Conservation (phyloP, 2,797 vertebrate genomes). For the Denticeps clupeoides region DNA sequence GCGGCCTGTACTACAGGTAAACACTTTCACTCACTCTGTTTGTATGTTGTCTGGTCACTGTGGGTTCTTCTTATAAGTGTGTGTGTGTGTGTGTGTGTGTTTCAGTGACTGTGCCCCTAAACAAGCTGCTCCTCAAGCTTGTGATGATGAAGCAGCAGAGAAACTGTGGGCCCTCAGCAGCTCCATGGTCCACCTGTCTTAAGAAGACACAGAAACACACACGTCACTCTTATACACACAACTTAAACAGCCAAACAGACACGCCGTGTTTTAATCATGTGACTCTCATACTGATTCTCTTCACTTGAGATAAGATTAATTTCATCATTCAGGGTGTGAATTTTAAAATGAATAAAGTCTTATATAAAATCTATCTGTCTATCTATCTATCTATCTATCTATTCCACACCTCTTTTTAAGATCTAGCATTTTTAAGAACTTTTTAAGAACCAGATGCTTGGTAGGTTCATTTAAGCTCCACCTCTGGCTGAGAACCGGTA, state of each 20-base stretch:
- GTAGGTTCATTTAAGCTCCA: too few species aligned
- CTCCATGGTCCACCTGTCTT: slow-evolving; percentile 52
- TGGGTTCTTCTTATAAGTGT: not conserved
- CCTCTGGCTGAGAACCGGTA: too few species aligned
- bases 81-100: not conserved
- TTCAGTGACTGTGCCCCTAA: slow-evolving; percentile 53
- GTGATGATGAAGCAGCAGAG: slow-evolving; percentile 45
- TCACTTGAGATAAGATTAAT: not conserved
- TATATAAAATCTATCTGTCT: too few species aligned
- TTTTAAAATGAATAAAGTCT: too few species aligned
- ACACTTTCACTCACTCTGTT: slow-evolving; percentile 1
- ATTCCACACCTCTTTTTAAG: too few species aligned
- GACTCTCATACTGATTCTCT: not conserved
- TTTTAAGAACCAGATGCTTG: too few species aligned
- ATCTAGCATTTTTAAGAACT: too few species aligned
- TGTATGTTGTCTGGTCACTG: not conserved
- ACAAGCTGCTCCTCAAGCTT: slow-evolving; percentile 43
- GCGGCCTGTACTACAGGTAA: slow-evolving; percentile 61
- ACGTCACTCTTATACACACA: not conserved
- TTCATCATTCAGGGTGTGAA: not conserved
- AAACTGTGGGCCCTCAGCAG: slow-evolving; percentile 60
- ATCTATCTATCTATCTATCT: too few species aligned
- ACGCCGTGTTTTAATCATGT: not conserved
- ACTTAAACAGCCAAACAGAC: not conserved
- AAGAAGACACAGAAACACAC: slow-evolving; percentile 13